Base-by-base conservation (phyloP, 2,797 vertebrate species). In the Pangasius mekongensis region DNA sequence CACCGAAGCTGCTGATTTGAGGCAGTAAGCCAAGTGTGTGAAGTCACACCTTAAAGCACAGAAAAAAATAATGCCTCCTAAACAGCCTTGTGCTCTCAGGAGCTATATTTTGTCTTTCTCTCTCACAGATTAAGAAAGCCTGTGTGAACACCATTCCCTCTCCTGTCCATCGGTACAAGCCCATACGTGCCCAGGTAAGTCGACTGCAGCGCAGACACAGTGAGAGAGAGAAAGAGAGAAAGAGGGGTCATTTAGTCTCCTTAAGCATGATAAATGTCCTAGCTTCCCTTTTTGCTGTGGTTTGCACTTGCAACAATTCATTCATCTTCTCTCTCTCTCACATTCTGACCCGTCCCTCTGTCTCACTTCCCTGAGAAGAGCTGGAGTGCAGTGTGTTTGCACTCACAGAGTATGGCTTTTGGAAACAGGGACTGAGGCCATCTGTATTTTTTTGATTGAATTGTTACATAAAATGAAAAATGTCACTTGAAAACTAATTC, bases 151-250 rank as follows among this genome's bases (percentile, higher is more conserved):
- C 30, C 62, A 33, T 85, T 30, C 36, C 62, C 43, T 62, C 18
- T 4, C 67, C 85, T 92, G 91, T 90, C 89, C 90, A 85, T 90
- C 84, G 73, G 18, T 85, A 85, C 91, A 90, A 88, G 91, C 49
- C 86, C 39, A 83, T 88, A 90, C 91, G 86, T 92, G 91, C 90
- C 82, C 87, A 91, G 91, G 89, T 89, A 69, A 87, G 73, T 22
- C 33, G 33, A 16, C 67, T 77, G 52, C n/a, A 83, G 52, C 80
- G 78, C 49, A 39, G 66, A 84, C 24, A 84, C 8, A 62, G 36
- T 39, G 36, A 83, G 43, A 58, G 58, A 64, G 52, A 83, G 27
- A 13, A 87, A 73, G 74, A 20, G 33, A 71, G 22, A 64, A 30
- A 83, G n/a, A 88, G 83, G 16, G 87, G 81, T 85, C 58, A 87